Evolutionary conservation across 2,113 vertebrate genomes (phyloP), one percentile per base, ranked within the genome.

Genomic region (Nyctibius bracteatus): DNA sequence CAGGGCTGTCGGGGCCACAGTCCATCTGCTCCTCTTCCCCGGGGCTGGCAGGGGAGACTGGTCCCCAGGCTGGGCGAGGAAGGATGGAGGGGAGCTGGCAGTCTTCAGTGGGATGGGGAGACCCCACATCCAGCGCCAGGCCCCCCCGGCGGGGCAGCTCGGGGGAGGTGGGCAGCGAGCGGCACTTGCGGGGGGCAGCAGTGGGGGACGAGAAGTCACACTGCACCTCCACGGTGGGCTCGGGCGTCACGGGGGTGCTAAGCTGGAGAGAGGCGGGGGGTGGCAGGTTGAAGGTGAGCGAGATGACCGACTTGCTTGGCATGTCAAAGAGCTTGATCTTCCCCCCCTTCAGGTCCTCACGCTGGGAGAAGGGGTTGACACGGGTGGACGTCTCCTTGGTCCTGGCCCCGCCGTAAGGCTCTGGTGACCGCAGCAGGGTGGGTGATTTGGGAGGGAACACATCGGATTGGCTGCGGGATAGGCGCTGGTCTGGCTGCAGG

Each of bases 261-360:
- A 93, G 95, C 54, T 95, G 86, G 24, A 98, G 98, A 0, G 97
- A 94, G 70, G 98, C 81, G 0, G 98, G 98, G 0, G 98, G 98
- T 0, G 98, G 99, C 30, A 99, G 98, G 66, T 98, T 97, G 5
- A 99, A 99, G 27, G 98, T 98, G 81, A 99, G 97, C 0, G 99
- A 99, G 75, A 99, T 98, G 87, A 99, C 98, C 0, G 99, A 99
- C 96, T 99, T 99, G 98, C 98, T 99, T 10, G 99, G 99, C 0
- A 98, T 99, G 96, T 99, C 99, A 10, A 99, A 98, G 52, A 99
- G 98, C 97, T 99, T 99, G 94, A 99, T 99, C 77, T 98, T 98
- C 12, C 99, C 99, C 4, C 99, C 99, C 21, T 99, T 99, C 70
- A 99, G 98, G 97, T 99, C 99, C 94, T 99, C 98, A 16, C 99